Conservation (phyloP, 2,113 vertebrate genomes). For the Cryptotis parvus region DNA sequence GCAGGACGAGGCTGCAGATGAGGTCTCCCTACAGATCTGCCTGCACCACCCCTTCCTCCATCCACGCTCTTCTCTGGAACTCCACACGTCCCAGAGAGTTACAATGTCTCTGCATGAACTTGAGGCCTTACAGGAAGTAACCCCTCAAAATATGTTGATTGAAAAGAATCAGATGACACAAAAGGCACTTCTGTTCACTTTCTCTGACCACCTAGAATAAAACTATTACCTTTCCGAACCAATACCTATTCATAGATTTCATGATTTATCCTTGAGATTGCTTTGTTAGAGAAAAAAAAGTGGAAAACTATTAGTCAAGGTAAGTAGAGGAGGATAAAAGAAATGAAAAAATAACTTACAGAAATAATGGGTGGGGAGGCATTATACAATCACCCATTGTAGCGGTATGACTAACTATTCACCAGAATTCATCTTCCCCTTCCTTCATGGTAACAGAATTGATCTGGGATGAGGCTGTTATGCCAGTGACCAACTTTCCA, state of each 20-base stretch:
- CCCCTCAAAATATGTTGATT: slow-evolving; percentile 5
- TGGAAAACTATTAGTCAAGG: neutral
- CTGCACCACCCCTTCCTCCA: neutral
- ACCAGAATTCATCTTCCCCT: neutral
- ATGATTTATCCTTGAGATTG: slow-evolving; percentile 36
- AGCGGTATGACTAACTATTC: slow-evolving; percentile 17
- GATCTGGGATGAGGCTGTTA: neutral
- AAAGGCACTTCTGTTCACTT: neutral
- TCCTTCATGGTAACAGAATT: neutral
- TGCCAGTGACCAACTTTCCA: neutral
- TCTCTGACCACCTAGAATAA: neutral
- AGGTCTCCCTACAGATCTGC: neutral
- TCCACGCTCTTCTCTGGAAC: neutral
- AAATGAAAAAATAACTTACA: neutral
- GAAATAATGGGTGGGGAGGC: neutral
- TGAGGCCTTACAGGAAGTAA: neutral
- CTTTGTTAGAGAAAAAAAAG: slow-evolving; percentile 35
- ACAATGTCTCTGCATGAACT: neutral
- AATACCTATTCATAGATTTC: neutral
- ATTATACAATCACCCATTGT: neutral
- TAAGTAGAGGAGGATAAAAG: neutral
- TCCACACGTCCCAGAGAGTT: neutral
- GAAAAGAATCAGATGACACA: slow-evolving; percentile 7
- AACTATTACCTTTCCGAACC: slow-evolving; percentile 14
- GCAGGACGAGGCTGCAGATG: neutral